These are phyloP conservation scores for Andrena camellia DNA, from an alignment of 2,888 invertebrate genomes.

Conservation along the genomic window DNA sequence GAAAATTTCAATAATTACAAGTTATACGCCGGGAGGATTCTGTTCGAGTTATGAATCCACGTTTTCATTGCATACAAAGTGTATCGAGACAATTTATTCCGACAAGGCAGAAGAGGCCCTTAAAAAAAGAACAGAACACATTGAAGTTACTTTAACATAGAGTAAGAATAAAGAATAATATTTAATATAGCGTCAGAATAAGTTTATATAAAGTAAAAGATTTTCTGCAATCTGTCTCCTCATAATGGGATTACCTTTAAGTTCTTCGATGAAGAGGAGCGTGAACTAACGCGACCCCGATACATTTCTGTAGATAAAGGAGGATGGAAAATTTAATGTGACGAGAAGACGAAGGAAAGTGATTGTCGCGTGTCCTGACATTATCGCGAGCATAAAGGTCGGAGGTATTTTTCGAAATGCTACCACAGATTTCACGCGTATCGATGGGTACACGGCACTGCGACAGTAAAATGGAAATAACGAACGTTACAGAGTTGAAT, in stretches of 20 bases:
- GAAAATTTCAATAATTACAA: background rate
- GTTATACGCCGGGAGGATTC: background rate
- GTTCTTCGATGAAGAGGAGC: slow-evolving; percentile 1
- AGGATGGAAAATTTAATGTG: slow-evolving; percentile 15
- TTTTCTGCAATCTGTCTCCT: background rate
- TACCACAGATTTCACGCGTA: background rate
- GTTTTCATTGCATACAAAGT: background rate
- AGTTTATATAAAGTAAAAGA: background rate
- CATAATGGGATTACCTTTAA: background rate
- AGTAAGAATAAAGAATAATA: background rate
- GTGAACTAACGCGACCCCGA: slow-evolving; percentile 21
- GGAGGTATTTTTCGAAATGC: slow-evolving; percentile 31
- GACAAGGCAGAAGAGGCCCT: background rate
- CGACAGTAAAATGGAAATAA: background rate
- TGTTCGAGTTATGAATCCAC: background rate
- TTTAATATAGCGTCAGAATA: background rate
- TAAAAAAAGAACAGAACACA: too few species aligned
- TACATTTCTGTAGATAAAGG: slow-evolving; percentile 38
- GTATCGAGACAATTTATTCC: background rate
- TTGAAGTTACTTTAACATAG: background rate
- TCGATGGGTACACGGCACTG: background rate
- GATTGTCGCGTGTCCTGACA: slow-evolving; percentile 41
- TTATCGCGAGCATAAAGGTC: slow-evolving; percentile 50
- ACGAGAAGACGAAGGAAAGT: background rate
- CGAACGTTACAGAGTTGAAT: too few species aligned